Evolutionary conservation across 2,797 vertebrate genomes (phyloP).

Genomic region (Aythya fuligula): DNA sequence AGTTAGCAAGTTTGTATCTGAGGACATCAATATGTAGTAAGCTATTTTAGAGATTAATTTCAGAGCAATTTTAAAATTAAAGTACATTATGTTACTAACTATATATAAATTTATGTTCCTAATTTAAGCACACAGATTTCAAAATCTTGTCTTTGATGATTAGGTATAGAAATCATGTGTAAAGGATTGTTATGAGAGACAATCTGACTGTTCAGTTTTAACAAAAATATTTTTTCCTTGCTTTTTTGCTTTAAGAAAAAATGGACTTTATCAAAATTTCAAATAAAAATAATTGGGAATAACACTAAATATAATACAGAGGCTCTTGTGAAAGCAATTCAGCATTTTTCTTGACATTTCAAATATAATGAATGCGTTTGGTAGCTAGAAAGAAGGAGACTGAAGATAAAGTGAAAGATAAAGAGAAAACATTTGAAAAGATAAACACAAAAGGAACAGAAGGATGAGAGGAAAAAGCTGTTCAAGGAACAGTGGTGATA

Average conservation of each 20-base stretch:
- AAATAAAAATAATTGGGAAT: neutral
- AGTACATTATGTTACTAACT: neutral
- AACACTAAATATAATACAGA: neutral
- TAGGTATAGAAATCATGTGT: neutral
- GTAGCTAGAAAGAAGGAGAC: neutral
- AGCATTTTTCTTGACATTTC: neutral
- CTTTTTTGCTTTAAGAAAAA: neutral
- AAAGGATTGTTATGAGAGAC: neutral
- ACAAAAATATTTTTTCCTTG: neutral
- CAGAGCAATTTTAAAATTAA: neutral
- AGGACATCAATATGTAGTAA: neutral
- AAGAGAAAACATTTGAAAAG: neutral
- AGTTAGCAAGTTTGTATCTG: neutral
- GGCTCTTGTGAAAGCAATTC: neutral
- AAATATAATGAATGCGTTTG: neutral
- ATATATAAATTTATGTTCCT: neutral
- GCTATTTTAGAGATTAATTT: neutral
- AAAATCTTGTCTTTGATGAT: neutral
- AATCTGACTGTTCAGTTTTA: neutral
- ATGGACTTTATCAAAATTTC: neutral
- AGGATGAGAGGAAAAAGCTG: neutral
- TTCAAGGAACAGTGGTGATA: neutral
- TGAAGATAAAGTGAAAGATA: neutral
- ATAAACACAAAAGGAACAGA: neutral
- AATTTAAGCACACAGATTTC: neutral